phyloP scores from a whole-genome alignment of 2,113 vertebrate species.

The Nestor notabilis region DNA sequence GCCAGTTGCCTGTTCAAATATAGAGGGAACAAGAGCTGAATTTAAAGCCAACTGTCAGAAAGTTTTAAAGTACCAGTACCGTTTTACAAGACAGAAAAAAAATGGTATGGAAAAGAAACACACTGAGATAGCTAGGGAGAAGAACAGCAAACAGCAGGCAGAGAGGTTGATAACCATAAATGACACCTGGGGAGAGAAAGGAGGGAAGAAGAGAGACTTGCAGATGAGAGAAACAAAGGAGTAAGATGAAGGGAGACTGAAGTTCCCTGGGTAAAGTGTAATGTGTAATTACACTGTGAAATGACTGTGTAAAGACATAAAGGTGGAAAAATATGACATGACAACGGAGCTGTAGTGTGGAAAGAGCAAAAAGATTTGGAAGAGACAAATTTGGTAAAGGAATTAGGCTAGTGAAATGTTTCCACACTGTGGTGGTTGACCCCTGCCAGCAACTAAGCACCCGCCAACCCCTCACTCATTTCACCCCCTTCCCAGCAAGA shows the following conservation, averaged over 20 bases:
- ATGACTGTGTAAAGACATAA: not conserved
- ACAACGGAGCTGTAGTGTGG: not conserved
- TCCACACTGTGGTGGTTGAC: not conserved
- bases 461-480: not conserved
- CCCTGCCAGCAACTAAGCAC: not conserved
- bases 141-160: not conserved
- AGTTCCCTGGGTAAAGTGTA: too few relatives aligned
- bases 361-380: not conserved
- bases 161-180: not conserved
- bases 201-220: not conserved
- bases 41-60: not conserved
- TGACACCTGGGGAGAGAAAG: not conserved
- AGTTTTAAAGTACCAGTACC: not conserved
- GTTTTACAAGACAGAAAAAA: not conserved
- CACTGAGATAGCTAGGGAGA: not conserved
- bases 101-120: not conserved
- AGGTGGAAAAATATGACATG: not conserved
- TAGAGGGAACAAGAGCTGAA: not conserved
- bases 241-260: not conserved
- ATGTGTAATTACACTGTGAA: too few relatives aligned
- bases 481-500: rapidly evolving
- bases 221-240: not conserved
- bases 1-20: not conserved
- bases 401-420: not conserved
- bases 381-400: not conserved